Evolutionary conservation across 2,113 vertebrate species (phyloP).

Genomic region (Gymnogyps californianus): DNA sequence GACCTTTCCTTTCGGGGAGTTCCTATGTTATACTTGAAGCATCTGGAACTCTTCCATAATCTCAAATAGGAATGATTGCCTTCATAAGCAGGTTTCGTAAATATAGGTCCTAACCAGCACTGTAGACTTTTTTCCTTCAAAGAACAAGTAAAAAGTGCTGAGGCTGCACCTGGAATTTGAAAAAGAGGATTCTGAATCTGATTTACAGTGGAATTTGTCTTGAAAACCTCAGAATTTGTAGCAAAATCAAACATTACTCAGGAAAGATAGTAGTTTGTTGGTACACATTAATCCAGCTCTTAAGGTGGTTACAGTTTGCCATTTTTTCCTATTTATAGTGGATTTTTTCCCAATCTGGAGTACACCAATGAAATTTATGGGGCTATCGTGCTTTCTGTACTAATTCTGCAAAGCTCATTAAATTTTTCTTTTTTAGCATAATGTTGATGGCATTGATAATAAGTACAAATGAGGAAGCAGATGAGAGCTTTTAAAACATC

Average conservation of each 20-base stretch:
- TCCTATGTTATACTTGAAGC: neutral
- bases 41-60: neutral
- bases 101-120: neutral
- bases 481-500: neutral
- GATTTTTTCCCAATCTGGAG: neutral
- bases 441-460: neutral
- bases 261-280: neutral
- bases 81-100: neutral
- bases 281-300: neutral
- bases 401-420: neutral
- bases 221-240: neutral
- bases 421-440: neutral
- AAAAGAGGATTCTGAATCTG: neutral
- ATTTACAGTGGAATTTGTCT: neutral
- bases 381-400: neutral
- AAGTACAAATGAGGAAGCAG: neutral
- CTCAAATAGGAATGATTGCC: neutral
- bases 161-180: neutral
- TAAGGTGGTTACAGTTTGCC: neutral
- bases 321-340: neutral
- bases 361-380: neutral
- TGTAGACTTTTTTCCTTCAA: neutral
- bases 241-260: neutral
- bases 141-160: neutral
- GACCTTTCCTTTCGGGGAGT: neutral